These are phyloP conservation scores for Leptopilina boulardi DNA, from an alignment of 1,140 invertebrate species.

Conservation along the genomic window DNA sequence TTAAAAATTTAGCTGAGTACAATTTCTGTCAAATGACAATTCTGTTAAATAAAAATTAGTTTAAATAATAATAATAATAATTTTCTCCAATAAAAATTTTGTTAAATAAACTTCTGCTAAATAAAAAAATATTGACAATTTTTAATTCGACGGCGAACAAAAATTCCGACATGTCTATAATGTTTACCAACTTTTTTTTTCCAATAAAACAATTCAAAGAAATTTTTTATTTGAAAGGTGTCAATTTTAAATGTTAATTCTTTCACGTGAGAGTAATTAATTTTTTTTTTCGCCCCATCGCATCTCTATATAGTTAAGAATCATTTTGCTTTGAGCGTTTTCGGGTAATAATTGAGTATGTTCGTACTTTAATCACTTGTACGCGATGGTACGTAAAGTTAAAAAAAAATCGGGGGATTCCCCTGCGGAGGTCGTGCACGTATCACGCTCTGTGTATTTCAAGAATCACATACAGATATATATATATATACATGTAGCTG, in stretches of 20 bases:
- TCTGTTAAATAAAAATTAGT: no score
- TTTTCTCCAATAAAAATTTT: no score
- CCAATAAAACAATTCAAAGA: not conserved
- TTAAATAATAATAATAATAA: no score
- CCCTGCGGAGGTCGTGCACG: constrained; percentile 1
- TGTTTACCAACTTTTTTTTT: not conserved
- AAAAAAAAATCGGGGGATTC: not conserved
- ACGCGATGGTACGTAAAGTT: constrained; percentile 10
- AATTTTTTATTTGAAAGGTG: not conserved
- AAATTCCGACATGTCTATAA: no score
- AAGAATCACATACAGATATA: not conserved
- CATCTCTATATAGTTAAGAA: not conserved
- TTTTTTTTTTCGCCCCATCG: not conserved
- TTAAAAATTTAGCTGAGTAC: no score
- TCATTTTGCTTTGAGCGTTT: not conserved
- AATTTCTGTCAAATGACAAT: no score
- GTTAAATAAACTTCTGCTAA: no score
- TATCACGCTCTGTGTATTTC: not conserved
- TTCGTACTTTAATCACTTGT: constrained; percentile 12
- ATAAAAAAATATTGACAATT: no score
- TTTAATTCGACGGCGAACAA: no score
- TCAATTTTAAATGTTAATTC: not conserved
- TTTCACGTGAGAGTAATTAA: not conserved
- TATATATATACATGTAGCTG: not conserved
- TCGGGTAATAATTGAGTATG: constrained; percentile 6